Base-by-base conservation (phyloP, 2,888 invertebrate genomes). In the Pardosa pseudoannulata region DNA sequence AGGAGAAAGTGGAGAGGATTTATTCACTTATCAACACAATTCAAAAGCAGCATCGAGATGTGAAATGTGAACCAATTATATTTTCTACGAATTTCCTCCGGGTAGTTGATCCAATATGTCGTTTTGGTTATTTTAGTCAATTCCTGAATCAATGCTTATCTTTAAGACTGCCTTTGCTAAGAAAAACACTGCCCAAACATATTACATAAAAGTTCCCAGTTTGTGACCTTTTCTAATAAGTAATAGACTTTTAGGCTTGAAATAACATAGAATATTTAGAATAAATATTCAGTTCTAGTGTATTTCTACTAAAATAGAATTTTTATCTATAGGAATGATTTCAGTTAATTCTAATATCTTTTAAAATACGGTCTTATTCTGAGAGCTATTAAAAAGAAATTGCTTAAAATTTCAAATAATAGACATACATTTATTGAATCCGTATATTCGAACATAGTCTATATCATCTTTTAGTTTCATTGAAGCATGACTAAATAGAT, bases 131-230 rank as follows among this genome's bases (percentile, higher is more conserved):
- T 79, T 79, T 72, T 79, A 71, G 72, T 56, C 29, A 31, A 27
- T 36, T 41, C 56, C 29, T 28, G 72, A 79, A 65, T 72, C 79
- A 71, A 79, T 71, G 71, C 72, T 79, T 79, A 79, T 79, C 79
- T 79, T 71, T 27, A 56, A 71, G 78, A 68, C 70, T 41, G 41
- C 64, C 65, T 23, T n/a, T 46, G 72, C 65, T 16, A 72, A 73
- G 72, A 79, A 79, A 79, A 79, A 79, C 79, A 79, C 56, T 62
- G 23, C 23, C 31, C 23, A 13, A 7, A 56, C 19, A 23, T 79
- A 79, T 71, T 79, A 71, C 71, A 19, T 68, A 31, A n/a, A 46
- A 46, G 74, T 76, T 67, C 67, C 29, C 41, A 27, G 41, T 23
- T 39, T 36, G 19, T 11, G 76, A 27, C 41, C 39, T n/a, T 32